These are phyloP conservation scores for Lysandra coridon DNA, from an alignment of 2,888 invertebrate genomes.

Conservation along the genomic window DNA sequence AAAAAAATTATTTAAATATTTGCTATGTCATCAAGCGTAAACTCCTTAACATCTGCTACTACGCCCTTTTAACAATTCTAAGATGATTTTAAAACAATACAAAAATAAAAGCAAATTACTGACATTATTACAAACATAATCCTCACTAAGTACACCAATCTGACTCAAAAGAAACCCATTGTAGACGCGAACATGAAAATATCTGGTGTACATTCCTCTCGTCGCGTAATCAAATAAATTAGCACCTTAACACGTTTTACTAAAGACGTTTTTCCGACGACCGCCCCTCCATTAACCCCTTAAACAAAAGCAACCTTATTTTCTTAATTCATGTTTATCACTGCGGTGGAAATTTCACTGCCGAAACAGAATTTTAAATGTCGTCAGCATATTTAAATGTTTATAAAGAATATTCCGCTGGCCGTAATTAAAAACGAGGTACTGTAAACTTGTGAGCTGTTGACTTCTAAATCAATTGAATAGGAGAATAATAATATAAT, in stretches of 20 bases:
- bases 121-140: constrained; percentile 11
- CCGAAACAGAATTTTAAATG: constrained; percentile 21
- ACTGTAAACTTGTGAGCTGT: neutral
- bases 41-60: too few species aligned
- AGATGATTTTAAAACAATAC: neutral
- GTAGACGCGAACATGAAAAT: constrained; percentile 10
- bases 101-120: neutral
- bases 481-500: too few species aligned
- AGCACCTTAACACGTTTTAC: neutral
- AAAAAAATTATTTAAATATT: neutral
- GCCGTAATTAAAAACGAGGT: constrained; percentile 1
- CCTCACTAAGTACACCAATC: constrained; percentile 9
- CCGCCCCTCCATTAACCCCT: neutral
- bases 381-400: constrained; percentile 22
- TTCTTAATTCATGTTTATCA: constrained; percentile 22
- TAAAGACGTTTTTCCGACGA: neutral
- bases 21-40: neutral
- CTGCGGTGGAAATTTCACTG: constrained; percentile 19
- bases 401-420: neutral
- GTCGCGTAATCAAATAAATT: neutral
- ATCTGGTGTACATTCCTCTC: neutral
- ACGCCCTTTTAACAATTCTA: neutral
- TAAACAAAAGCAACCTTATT: constrained; percentile 13
- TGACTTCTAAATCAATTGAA: neutral
- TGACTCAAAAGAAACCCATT: constrained; percentile 16